Base-by-base conservation (phyloP, 2,888 invertebrate species). In the Lasioglossum zephyrum region DNA sequence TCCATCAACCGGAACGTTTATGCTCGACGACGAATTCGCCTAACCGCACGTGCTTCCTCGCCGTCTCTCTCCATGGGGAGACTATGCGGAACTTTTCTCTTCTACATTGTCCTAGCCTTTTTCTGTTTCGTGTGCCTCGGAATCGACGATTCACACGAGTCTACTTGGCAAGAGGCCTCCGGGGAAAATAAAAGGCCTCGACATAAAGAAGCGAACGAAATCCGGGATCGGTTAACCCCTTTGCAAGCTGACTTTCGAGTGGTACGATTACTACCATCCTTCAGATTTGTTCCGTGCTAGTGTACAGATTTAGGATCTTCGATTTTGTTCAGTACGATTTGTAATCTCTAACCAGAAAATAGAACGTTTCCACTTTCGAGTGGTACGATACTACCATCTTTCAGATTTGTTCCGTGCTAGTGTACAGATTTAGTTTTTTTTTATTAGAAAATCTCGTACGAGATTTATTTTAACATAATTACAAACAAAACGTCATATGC, bases 1-100 rank as follows among this genome's bases (percentile, higher is more conserved):
- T 39, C 70, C 74, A 53, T 53, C 53, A 53, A 53, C 22, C 53
- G 53, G 53, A n/a, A 53, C 53, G 53, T 53, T n/a, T 53, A 53
- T 53, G 53, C n/a, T 9, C 53, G 53, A n/a, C 47, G 53, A 53
- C 53, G 22, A 53, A 63, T 13, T 31, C 63, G 31, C 63, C 63
- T 63, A 63, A 63, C 16, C 31, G 31, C 31, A 13, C 5, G 63
- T 13, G 0, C 31, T 5, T 60, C 26, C 60, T 26, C 2, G 13
- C 2, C 2, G 49, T 53, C 49, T 53, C 49, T 53, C 22, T 36
- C 22, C 49, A 22, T 8, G 49, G 22, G 22, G 22, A 53, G 5
- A 57, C 57, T 26, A 11, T 11, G 4, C 60, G 60, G n/a, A 26
- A n/a, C 26, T 26, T 26, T 26, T 26, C 26, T 2, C 57, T n/a